phyloP scores from a whole-genome alignment of 2,113 vertebrate species.

The Nematolebias whitei region DNA sequence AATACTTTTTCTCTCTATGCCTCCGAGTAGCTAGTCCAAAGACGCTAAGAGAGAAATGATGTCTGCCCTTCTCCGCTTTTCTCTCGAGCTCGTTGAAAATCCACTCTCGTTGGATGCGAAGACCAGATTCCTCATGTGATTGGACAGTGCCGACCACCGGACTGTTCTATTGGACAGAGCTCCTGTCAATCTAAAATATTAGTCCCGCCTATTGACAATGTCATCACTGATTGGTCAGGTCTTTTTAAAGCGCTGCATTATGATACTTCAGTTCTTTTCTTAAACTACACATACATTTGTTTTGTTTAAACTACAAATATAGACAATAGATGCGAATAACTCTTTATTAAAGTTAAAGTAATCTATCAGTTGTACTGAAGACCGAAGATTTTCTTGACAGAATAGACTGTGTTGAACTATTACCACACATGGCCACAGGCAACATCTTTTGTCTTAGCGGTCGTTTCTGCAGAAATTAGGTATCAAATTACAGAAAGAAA shows the following conservation, averaged over 20 bases:
- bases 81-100: conserved; percentile 68
- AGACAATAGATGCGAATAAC: conserved; percentile 19
- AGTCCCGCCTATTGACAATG: conserved; percentile 29
- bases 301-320: conserved; percentile 22
- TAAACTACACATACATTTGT: conserved; percentile 9
- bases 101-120: conserved; percentile 63
- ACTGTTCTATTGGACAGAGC: conserved; percentile 27
- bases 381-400: not conserved
- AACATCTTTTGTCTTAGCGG: conserved; percentile 54
- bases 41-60: conserved; percentile 74
- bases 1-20: conserved; percentile 37
- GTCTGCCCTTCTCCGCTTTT: conserved; percentile 69
- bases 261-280: conserved; percentile 11
- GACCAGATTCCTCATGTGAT: conserved; percentile 38
- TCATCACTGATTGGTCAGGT: conserved; percentile 60
- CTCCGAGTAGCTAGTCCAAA: conserved; percentile 51
- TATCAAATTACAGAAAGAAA: conserved; percentile 67
- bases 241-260: conserved; percentile 68
- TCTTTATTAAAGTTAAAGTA: conserved; percentile 18
- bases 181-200: conserved; percentile 15
- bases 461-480: conserved; percentile 32
- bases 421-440: not conserved
- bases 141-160: conserved; percentile 34
- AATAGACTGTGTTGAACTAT: conserved; percentile 13
- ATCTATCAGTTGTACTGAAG: not conserved